Conservation (phyloP, 2,888 invertebrate genomes). For the Pollenia labialis region DNA sequence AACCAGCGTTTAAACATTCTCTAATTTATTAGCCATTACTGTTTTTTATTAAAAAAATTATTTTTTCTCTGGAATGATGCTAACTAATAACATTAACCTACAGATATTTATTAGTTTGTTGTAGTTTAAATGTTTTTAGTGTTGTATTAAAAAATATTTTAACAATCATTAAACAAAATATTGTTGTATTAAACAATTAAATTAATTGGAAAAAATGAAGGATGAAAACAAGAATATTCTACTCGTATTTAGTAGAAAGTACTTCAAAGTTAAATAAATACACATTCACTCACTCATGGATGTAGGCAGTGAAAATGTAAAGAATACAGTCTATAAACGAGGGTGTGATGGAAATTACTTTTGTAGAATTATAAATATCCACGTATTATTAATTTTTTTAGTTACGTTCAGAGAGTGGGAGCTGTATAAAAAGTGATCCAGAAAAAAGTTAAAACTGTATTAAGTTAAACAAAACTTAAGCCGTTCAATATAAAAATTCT, state of each 20-base stretch:
- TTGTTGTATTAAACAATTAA: conserved; percentile 19
- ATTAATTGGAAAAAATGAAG: conserved; percentile 1
- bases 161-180: conserved; percentile 30
- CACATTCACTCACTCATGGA: not conserved
- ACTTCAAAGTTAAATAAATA: conserved; percentile 2
- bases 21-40: too few relatives aligned
- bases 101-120: conserved; percentile 13
- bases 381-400: too few relatives aligned
- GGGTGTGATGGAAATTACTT: not conserved
- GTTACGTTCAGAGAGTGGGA: too few relatives aligned
- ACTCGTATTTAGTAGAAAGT: not conserved
- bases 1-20: too few relatives aligned
- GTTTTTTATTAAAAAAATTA: not conserved
- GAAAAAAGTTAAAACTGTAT: too few relatives aligned
- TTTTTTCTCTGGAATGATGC: conserved; percentile 1
- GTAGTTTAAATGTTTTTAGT: not conserved
- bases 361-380: too few relatives aligned
- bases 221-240: not conserved
- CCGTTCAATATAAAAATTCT: too few relatives aligned
- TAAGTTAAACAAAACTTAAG: too few relatives aligned
- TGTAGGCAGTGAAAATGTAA: not conserved
- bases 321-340: not conserved
- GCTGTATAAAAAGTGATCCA: too few relatives aligned
- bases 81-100: conserved; percentile 31
- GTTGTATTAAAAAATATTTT: conserved; percentile 21